Evolutionary conservation across 2,888 invertebrate species (phyloP).

Genomic region (Philereme transversata): DNA sequence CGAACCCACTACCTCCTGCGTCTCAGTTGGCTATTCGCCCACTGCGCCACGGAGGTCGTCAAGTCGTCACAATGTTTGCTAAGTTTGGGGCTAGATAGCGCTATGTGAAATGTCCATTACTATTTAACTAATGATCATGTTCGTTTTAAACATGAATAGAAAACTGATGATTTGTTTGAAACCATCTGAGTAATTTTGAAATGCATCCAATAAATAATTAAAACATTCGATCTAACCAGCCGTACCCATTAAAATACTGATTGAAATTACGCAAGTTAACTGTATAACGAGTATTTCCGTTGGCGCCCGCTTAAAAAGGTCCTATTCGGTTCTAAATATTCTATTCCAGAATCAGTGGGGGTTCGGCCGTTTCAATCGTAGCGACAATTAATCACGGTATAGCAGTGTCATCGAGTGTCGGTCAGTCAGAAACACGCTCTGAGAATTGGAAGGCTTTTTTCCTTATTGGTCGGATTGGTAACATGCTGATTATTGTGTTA

Average conservation of each 20-base stretch:
- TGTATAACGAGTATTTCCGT: slow-evolving; percentile 50
- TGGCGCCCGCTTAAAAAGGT: slow-evolving; percentile 70
- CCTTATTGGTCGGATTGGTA: slow-evolving; percentile 12
- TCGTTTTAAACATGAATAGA: too few species aligned
- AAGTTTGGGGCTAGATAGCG: too few species aligned
- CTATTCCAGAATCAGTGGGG: slow-evolving; percentile 82
- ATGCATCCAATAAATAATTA: slow-evolving; percentile 5
- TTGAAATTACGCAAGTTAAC: slow-evolving; percentile 31
- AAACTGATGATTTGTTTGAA: too few species aligned
- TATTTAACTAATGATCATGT: too few species aligned
- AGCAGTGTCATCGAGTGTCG: slow-evolving; percentile 79
- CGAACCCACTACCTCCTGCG: too few species aligned
- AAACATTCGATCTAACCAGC: slow-evolving; percentile 19
- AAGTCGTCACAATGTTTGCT: too few species aligned
- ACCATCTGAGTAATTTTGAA: too few species aligned
- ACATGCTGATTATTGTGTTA: slow-evolving; percentile 19
- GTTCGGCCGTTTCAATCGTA: slow-evolving; percentile 76
- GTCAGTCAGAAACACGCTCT: slow-evolving; percentile 43
- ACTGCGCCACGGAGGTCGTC: too few species aligned
- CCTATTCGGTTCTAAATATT: slow-evolving; percentile 67
- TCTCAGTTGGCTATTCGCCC: too few species aligned
- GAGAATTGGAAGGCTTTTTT: slow-evolving; percentile 22
- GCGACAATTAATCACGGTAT: slow-evolving; percentile 81
- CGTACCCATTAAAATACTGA: slow-evolving; percentile 25
- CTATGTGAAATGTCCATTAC: too few species aligned